Evolutionary conservation across 2,888 invertebrate species (phyloP).

Genomic region (Andrena trimmerana): DNA sequence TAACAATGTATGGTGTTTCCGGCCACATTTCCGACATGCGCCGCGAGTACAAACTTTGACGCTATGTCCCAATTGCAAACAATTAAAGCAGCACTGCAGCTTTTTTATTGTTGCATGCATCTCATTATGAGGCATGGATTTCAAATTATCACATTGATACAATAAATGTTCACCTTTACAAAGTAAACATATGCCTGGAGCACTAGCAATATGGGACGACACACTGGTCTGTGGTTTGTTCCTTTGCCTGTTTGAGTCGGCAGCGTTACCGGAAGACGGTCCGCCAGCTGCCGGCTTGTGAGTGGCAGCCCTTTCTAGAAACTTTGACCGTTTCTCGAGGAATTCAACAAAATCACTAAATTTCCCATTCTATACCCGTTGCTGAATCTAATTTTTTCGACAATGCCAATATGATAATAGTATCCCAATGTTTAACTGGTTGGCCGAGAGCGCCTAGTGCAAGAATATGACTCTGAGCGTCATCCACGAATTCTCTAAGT

Average conservation of each 20-base stretch:
- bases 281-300: not conserved
- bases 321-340: not conserved
- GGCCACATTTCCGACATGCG: not conserved
- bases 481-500: not conserved
- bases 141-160: not conserved
- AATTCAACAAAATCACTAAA: not conserved
- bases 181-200: not conserved
- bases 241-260: not conserved
- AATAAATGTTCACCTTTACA: not conserved
- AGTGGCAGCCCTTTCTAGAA: not conserved
- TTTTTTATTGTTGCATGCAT: not conserved
- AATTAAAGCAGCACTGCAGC: not conserved
- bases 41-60: not conserved
- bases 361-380: not conserved
- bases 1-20: not conserved
- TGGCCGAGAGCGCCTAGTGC: not conserved
- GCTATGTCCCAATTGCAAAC: constrained; percentile 1
- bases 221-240: not conserved
- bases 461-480: not conserved
- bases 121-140: not conserved
- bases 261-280: not conserved
- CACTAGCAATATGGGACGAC: not conserved
- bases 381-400: not conserved
- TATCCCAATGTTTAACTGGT: not conserved
- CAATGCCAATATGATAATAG: not conserved